Base-by-base conservation (phyloP, 2,888 invertebrate species). In the Rhyacophila evoluta region DNA sequence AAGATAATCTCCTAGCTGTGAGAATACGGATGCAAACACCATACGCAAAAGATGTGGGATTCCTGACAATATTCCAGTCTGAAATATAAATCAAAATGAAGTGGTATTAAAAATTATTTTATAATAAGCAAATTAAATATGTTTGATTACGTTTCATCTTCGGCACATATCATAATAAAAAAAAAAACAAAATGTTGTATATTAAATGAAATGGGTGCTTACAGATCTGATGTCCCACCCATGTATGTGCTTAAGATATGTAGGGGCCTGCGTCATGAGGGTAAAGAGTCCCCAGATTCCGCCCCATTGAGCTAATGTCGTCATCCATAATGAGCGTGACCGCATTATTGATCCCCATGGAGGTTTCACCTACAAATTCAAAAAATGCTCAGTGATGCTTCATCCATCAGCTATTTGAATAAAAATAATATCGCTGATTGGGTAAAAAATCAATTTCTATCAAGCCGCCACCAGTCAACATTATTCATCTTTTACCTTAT, bases 241-340 rank as follows among this genome's bases (percentile, higher is more conserved):
- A 83, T 94, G 92, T 72, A 94, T 90, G 75, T 91, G 89, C 82
- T 91, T 92, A 84, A 94, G 92, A 84, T 94, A 94, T 0, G 92
- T 92, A 0, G 94, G 94, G 0, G 92, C 90, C 84, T 94, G 92
- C 0, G 93, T 93, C 89, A 94, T 91, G 12, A 94, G 85, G 0
- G 93, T 94, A 70, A 93, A 92, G 25, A 94, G 87, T 0, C 94
- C 93, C 93, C 93, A 94, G 74, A 92, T 89, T 0, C 91, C 91
- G 8, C 94, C 93, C 89, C 91, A 92, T 83, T 94, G 93, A 0
- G 93, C 91, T 8, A 92, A 84, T 15, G 92, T 89, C 81, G 92
- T 92, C 84, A 93, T 89, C 92, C 92, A 93, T 6, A 94, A 88
- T 0, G 93, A 91, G 15, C 88, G 84, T 0, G 93, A 93, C 0